These are phyloP conservation scores for Leiothrix lutea DNA, from an alignment of 2,113 vertebrate genomes.

Conservation along the genomic window DNA sequence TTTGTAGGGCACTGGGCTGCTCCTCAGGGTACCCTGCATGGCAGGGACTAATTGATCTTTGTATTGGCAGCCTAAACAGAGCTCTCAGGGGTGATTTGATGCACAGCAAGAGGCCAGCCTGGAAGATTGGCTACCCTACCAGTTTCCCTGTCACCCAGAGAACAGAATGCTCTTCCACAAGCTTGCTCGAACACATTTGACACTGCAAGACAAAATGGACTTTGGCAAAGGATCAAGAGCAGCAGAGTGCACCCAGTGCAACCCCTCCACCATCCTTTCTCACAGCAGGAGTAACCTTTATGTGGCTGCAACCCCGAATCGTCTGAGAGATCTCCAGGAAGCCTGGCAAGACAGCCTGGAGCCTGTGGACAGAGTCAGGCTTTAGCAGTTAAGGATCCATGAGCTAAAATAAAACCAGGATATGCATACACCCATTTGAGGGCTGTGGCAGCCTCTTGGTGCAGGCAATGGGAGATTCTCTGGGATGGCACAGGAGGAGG, in stretches of 20 bases:
- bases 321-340: not conserved
- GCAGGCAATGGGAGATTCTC: not conserved
- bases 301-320: not conserved
- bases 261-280: not conserved
- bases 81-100: not conserved
- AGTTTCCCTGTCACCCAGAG: not conserved
- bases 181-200: not conserved
- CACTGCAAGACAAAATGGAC: not conserved
- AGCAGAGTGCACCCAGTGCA: not conserved
- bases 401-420: not conserved
- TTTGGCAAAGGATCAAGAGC: not conserved
- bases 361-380: not conserved
- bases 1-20: not conserved
- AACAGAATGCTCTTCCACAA: not conserved
- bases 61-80: not conserved
- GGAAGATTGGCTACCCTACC: not conserved
- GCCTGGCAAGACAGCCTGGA: not conserved
- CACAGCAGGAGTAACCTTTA: not conserved
- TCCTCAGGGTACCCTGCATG: not conserved
- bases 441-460: not conserved
- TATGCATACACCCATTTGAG: rapidly evolving
- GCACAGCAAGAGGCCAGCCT: not conserved
- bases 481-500: not conserved
- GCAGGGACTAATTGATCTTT: not conserved
- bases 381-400: not conserved